phyloP scores from a whole-genome alignment of 2,888 invertebrate species.

The Oxytorus armatus region DNA sequence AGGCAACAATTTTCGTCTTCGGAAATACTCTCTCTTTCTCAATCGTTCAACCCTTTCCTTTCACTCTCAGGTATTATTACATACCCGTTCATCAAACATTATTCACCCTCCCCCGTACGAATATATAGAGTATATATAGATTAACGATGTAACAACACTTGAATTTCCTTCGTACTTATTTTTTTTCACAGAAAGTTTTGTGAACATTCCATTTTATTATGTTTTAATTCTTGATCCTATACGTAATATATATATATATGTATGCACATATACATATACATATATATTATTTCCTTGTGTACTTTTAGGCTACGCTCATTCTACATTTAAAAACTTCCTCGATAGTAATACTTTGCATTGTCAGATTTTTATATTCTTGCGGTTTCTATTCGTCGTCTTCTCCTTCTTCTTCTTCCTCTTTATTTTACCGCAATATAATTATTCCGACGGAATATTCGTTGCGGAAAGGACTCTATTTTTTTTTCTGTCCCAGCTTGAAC shows the following conservation, averaged over 20 bases:
- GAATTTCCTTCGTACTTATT: conserved; percentile 63
- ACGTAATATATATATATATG: conserved; percentile 61
- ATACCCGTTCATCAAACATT: conserved; percentile 47
- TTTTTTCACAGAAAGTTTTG: conserved; percentile 72
- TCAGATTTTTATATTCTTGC: conserved; percentile 69
- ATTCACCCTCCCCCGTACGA: conserved; percentile 69
- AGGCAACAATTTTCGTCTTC: conserved; percentile 76
- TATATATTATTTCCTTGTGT: conserved; percentile 71
- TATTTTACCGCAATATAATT: conserved; percentile 7
- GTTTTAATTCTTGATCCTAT: conserved; percentile 63
- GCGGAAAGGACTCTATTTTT: conserved; percentile 36
- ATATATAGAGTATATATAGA: conserved; percentile 57
- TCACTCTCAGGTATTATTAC: conserved; percentile 37
- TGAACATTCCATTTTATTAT: conserved; percentile 75
- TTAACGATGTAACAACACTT: conserved; percentile 72
- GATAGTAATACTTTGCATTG: conserved; percentile 76
- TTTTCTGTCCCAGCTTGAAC: conserved; percentile 12
- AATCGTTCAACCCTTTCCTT: conserved; percentile 8
- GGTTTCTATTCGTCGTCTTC: conserved; percentile 17
- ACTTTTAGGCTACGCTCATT: conserved; percentile 72
- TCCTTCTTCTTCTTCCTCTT: conserved; percentile 16
- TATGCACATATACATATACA: conserved; percentile 56
- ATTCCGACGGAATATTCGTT: conserved; percentile 48
- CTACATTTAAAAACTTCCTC: conserved; percentile 73
- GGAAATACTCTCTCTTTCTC: conserved; percentile 54